These are phyloP conservation scores for Tenthredo mesomela DNA, from an alignment of 2,888 invertebrate genomes.

Conservation along the genomic window DNA sequence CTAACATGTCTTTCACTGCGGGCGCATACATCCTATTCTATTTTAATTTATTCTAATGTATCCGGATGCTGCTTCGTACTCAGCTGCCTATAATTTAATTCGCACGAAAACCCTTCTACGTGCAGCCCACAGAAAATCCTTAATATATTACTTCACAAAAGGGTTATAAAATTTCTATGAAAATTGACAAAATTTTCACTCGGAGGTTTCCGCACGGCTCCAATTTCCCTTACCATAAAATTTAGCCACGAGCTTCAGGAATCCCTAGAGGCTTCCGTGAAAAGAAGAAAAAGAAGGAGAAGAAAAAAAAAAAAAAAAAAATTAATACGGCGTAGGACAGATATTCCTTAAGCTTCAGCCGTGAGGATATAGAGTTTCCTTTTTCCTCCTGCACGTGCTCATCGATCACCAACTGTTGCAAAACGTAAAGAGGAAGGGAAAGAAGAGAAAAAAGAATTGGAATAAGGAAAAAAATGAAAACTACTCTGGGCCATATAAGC, in stretches of 20 bases:
- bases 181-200: background rate
- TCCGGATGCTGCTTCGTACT: conserved; percentile 6
- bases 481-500: conserved; percentile 58
- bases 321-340: background rate
- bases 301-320: background rate
- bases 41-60: conserved; percentile 36
- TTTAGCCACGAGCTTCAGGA: conserved; percentile 4
- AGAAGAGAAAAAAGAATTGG: conserved; percentile 54
- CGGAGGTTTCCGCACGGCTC: background rate
- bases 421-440: conserved; percentile 37
- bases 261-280: conserved; percentile 10
- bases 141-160: background rate
- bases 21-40: background rate
- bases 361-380: conserved; percentile 22
- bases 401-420: conserved; percentile 62
- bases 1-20: background rate
- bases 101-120: background rate
- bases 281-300: background rate
- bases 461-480: conserved; percentile 48
- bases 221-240: background rate
- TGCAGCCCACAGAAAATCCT: conserved; percentile 30
- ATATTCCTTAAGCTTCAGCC: conserved; percentile 1
- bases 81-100: background rate
- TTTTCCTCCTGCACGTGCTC: conserved; percentile 27
- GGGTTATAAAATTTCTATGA: background rate